phyloP scores from a whole-genome alignment of 1,140 invertebrate species.

The Dufourea novaeangliae region DNA sequence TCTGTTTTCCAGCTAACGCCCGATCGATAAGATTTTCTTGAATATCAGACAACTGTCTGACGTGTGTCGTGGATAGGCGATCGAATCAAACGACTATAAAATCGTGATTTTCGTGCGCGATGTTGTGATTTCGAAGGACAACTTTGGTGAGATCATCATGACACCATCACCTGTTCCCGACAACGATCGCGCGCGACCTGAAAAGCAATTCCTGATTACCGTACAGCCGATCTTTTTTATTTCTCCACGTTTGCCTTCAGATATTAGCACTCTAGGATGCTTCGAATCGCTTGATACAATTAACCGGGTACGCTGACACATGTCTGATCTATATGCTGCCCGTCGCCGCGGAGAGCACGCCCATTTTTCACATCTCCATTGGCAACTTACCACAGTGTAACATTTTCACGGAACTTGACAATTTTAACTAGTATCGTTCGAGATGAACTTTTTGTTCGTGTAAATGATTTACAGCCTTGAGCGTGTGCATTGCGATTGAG shows the following conservation, averaged over 20 bases:
- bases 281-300: neutral
- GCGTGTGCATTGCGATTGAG: too few relatives aligned
- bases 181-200: constrained; percentile 5
- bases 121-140: constrained; percentile 65
- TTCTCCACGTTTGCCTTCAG: neutral
- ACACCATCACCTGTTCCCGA: constrained; percentile 50
- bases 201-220: neutral
- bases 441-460: neutral
- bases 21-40: constrained; percentile 9
- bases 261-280: neutral
- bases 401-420: constrained; percentile 34
- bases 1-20: neutral
- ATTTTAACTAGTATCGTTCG: neutral
- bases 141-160: constrained; percentile 69
- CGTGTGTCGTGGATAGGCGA: neutral
- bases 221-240: neutral
- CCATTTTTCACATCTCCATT: constrained; percentile 64
- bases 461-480: too few relatives aligned
- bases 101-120: constrained; percentile 2
- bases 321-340: constrained; percentile 12
- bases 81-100: neutral
- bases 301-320: constrained; percentile 31
- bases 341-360: constrained; percentile 47
- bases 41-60: neutral
- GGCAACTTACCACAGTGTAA: constrained; percentile 54